Base-by-base conservation (phyloP, 2,113 vertebrate genomes). In the Trichomycterus rosablanca region DNA sequence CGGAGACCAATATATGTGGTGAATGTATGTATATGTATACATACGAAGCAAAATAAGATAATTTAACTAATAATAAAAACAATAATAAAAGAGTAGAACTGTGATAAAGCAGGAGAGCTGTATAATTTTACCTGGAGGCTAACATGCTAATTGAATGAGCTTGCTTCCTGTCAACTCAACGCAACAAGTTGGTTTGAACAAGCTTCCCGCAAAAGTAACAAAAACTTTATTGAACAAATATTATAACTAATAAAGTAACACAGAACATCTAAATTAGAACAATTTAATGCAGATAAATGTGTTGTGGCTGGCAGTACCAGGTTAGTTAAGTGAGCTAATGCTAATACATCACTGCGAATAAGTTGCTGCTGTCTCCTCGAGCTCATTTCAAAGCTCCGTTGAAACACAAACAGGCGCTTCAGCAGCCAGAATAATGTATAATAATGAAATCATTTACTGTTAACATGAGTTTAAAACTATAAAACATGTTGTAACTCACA, bases 61-160 rank as follows among this genome's bases (percentile, higher is more conserved):
- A n/a, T n/a, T n/a, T n/a, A n/a, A n/a, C n/a, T n/a, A n/a, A n/a
- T n/a, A n/a, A n/a, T n/a, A n/a, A n/a, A n/a, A n/a, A n/a, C n/a
- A n/a, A n/a, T n/a, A n/a, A n/a, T n/a, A n/a, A n/a, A n/a, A n/a
- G n/a, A n/a, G n/a, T n/a, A n/a, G n/a, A n/a, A n/a, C n/a, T n/a
- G n/a, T n/a, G n/a, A n/a, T n/a, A n/a, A n/a, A n/a, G n/a, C n/a
- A n/a, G n/a, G 30, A 10, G 19, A 35, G 3, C 50, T 8, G 5
- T 14, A 20, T 1, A 40, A 39, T 39, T n/a, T n/a, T n/a, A n/a
- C n/a, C n/a, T 40, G 20, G 20, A 3, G 9, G 53, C 53, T 56
- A 56, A 56, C 35, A 42, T 16, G 53, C 53, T 56, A 56, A 26
- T 26, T 42, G 7, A 40, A 26, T 56, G 23, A 42, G 52, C 34